Evolutionary conservation across 2,888 invertebrate genomes (phyloP), one percentile per base, ranked within the genome.

Genomic region (Eilema depressum): DNA sequence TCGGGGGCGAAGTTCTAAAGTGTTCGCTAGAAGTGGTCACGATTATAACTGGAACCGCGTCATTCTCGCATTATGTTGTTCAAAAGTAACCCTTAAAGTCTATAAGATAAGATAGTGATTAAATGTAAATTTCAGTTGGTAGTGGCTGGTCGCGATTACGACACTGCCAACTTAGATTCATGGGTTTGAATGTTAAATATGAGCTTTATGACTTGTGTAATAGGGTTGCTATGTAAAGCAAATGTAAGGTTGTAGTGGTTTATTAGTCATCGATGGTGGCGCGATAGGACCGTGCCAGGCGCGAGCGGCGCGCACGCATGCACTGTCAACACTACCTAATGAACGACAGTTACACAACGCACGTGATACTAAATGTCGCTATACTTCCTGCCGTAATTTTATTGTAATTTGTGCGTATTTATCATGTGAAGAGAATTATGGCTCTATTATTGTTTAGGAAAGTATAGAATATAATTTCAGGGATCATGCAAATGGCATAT

Each of bases 231-330:
- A 63, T 74, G 66, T 63, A 41, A 73, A 75, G 81, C 63, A 72
- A 82, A 78, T 78, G 73, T 77, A 78, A 76, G 71, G 74, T 82
- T 82, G 87, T 84, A 77, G 85, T 81, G 88, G 92, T 93, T 92
- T 94, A 94, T 95, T 95, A 95, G 94, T 95, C 95, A 95, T 94
- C 93, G 95, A 94, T 95, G 95, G 94, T 93, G 94, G 92, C 85
- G 93, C 94, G 95, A 95, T 95, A 95, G 87, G 90, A 68, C 86
- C 88, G 92, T 95, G 91, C 91, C 95, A 91, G 91, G 92, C 93
- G 92, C 91, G 90, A 89, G 88, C 92, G 93, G 94, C 95, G 94
- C 95, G 94, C 95, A 94, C 95, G 94, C 92, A 89, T 85, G 83
- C 79, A 70, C 93, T 95, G 95, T 95, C 95, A 94, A 94, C 95